phyloP scores from a whole-genome alignment of 2,888 invertebrate species.

The Operophtera brumata region DNA sequence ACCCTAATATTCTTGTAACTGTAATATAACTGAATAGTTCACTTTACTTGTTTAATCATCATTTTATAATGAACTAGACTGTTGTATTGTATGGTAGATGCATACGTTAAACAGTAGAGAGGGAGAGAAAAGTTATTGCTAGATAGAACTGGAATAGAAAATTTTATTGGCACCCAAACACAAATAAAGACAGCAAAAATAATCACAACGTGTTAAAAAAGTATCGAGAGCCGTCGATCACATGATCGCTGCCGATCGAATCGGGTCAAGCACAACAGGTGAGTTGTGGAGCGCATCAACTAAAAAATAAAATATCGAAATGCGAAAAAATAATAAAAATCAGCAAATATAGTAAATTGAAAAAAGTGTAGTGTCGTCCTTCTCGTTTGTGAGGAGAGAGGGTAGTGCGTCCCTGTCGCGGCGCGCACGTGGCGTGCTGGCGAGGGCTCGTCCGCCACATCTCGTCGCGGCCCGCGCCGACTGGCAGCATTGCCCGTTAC shows the following conservation, averaged over 20 bases:
- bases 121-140: not conserved
- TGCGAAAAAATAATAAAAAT: slow-evolving; percentile 81
- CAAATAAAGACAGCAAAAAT: slow-evolving; percentile 35
- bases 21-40: not conserved
- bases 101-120: not conserved
- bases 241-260: slow-evolving; percentile 74
- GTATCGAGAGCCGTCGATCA: slow-evolving; percentile 72
- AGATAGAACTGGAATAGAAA: slow-evolving; percentile 25
- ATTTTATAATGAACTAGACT: not conserved
- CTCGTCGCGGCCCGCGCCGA: slow-evolving; percentile 77
- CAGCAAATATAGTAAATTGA: slow-evolving; percentile 79
- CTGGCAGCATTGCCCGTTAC: slow-evolving; percentile 79
- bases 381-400: slow-evolving; percentile 36
- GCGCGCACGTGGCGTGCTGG: slow-evolving; percentile 68
- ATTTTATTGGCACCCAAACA: slow-evolving; percentile 27
- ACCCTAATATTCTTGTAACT: not conserved
- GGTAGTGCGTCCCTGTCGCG: slow-evolving; percentile 59
- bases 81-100: not conserved
- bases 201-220: slow-evolving; percentile 51
- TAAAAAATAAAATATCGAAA: slow-evolving; percentile 81
- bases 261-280: slow-evolving; percentile 81
- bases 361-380: slow-evolving; percentile 67
- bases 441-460: slow-evolving; percentile 56
- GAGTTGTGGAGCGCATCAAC: slow-evolving; percentile 78
- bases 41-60: too few species aligned